These are phyloP conservation scores for Scopus umbretta DNA, from an alignment of 2,113 vertebrate genomes.

Conservation along the genomic window DNA sequence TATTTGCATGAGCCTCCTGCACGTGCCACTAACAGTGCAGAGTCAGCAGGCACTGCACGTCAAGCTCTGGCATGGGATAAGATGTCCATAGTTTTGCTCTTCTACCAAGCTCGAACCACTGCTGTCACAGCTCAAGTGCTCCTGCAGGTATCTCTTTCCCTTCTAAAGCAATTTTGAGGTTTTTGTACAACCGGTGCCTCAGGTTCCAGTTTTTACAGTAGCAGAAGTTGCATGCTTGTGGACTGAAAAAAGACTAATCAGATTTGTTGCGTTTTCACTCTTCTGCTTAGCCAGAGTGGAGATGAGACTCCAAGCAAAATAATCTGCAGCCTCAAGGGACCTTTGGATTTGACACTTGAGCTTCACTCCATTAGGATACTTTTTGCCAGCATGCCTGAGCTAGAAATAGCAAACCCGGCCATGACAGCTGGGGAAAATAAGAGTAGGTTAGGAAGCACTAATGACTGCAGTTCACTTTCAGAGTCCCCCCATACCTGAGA, in stretches of 20 bases:
- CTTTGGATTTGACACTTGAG: neutral
- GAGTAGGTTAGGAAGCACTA: neutral
- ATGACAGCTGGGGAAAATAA: neutral
- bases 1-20: neutral
- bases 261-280: neutral
- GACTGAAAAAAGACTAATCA: neutral
- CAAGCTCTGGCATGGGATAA: rapidly evolving
- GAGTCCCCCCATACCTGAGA: neutral
- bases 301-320: neutral
- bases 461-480: neutral
- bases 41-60: neutral
- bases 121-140: neutral
- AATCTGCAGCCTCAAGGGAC: neutral
- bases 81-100: neutral
- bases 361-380: neutral
- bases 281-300: neutral
- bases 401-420: neutral
- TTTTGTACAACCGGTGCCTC: neutral
- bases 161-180: neutral
- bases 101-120: neutral
- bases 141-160: neutral
- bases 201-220: neutral
- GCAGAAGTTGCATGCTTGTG: neutral
- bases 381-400: neutral
- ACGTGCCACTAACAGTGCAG: rapidly evolving